phyloP scores from a whole-genome alignment of 23 tunicate species.

The Halocynthia roretzi region DNA sequence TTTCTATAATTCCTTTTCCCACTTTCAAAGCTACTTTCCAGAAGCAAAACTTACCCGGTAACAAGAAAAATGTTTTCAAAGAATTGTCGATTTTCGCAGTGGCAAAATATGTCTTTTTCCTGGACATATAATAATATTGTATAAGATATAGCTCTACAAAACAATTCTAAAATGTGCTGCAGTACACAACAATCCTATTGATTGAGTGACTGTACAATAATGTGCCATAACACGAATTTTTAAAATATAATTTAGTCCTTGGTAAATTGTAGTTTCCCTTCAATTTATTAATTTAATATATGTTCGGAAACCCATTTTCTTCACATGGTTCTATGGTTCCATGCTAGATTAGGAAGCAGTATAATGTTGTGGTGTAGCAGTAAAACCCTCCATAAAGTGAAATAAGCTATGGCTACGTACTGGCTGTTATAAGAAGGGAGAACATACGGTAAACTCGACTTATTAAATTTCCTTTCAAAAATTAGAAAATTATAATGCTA shows the following conservation, averaged over 20 bases:
- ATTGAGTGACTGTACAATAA: neutral
- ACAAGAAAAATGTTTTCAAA: conserved; percentile 50
- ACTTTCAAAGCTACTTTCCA: neutral
- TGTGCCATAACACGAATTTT: neutral
- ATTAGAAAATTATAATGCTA: too few species aligned
- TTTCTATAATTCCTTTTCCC: neutral
- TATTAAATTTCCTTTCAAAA: too few species aligned
- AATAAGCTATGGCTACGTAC: too few species aligned
- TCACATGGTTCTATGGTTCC: too few species aligned
- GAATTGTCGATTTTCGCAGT: conserved; percentile 7
- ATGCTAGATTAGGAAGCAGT: too few species aligned
- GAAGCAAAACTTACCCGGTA: conserved; percentile 53
- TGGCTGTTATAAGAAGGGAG: too few species aligned
- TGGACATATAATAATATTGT: neutral
- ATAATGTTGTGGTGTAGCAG: too few species aligned
- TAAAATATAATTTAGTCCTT: neutral
- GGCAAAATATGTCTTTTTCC: conserved; percentile 6
- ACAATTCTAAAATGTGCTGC: neutral
- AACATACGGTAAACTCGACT: too few species aligned
- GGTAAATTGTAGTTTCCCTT: neutral
- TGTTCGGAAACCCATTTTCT: too few species aligned
- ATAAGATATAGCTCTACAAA: too few species aligned
- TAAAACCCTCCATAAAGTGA: too few species aligned
- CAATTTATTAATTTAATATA: too few species aligned
- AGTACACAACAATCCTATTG: neutral